phyloP scores from a whole-genome alignment of 2,888 invertebrate species.

The Eretmocerus hayati region DNA sequence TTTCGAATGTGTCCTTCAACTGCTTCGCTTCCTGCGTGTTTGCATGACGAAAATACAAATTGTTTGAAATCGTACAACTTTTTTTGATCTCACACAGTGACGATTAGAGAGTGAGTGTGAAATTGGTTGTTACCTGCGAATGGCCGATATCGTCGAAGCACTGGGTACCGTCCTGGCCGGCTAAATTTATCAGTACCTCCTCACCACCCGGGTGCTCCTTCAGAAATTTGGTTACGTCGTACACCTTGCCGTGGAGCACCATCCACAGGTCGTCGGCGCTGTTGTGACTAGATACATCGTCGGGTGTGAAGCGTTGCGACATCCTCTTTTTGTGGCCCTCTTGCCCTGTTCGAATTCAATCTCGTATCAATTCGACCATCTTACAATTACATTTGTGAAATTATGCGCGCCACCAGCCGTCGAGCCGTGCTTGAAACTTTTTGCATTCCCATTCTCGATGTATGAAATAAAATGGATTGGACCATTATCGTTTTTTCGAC shows the following conservation, averaged over 20 bases:
- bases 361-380: too few species aligned
- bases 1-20: constrained; percentile 54
- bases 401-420: too few species aligned
- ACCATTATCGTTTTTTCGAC: too few species aligned
- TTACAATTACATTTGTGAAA: too few species aligned
- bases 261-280: constrained; percentile 49
- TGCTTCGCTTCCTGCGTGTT: constrained; percentile 52
- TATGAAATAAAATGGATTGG: too few species aligned
- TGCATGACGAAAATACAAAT: background rate
- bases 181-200: constrained; percentile 54
- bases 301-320: constrained; percentile 33
- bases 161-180: constrained; percentile 55
- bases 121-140: constrained; percentile 39
- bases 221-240: constrained; percentile 54
- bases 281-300: constrained; percentile 50
- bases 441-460: too few species aligned
- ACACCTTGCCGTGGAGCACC: constrained; percentile 53
- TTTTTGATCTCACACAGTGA: too few species aligned
- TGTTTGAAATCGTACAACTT: background rate
- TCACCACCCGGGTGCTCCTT: constrained; percentile 59
- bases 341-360: background rate
- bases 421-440: too few species aligned
- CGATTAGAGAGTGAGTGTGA: too few species aligned
- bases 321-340: constrained; percentile 5
- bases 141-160: constrained; percentile 66